Percentiles rank a stretch among this genome's conserved stretches.
phyloP scores from a whole-genome alignment of 1,140 invertebrate genomes.

The Geopemphigus sp. region DNA sequence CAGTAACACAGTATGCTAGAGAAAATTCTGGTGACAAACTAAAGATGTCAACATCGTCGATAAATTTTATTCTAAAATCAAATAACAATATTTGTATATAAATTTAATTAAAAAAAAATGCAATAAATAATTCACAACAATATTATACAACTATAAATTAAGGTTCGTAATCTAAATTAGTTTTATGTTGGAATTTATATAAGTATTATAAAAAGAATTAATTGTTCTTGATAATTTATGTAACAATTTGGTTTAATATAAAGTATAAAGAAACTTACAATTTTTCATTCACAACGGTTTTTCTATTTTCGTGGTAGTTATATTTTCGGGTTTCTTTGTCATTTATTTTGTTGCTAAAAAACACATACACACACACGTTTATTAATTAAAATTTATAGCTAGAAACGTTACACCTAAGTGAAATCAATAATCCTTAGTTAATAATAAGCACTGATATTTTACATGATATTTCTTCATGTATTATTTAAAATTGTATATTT shows the following conservation, averaged over 20 bases:
- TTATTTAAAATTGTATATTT: too few relatives aligned
- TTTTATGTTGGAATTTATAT: neutral
- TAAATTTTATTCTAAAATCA: conserved; percentile 5
- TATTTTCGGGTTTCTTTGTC: neutral
- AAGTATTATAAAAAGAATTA: neutral
- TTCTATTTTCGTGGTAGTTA: neutral
- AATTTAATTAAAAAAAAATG: neutral
- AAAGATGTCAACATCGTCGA: conserved; percentile 1
- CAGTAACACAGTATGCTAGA: neutral
- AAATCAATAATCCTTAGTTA: too few relatives aligned
- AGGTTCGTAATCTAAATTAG: neutral
- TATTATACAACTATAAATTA: too few relatives aligned
- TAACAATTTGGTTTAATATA: neutral
- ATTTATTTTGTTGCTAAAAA: neutral
- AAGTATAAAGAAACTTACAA: neutral
- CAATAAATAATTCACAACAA: neutral
- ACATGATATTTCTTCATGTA: too few relatives aligned
- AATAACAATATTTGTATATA: neutral
- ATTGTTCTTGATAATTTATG: neutral
- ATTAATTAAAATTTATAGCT: too few relatives aligned
- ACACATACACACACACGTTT: too few relatives aligned
- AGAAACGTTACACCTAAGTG: too few relatives aligned
- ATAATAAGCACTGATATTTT: too few relatives aligned
- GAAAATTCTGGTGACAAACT: conserved; percentile 1
- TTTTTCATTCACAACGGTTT: neutral